phyloP scores from a whole-genome alignment of 92 coral and sea anemone genomes.

The Epizoanthus fatuus region DNA sequence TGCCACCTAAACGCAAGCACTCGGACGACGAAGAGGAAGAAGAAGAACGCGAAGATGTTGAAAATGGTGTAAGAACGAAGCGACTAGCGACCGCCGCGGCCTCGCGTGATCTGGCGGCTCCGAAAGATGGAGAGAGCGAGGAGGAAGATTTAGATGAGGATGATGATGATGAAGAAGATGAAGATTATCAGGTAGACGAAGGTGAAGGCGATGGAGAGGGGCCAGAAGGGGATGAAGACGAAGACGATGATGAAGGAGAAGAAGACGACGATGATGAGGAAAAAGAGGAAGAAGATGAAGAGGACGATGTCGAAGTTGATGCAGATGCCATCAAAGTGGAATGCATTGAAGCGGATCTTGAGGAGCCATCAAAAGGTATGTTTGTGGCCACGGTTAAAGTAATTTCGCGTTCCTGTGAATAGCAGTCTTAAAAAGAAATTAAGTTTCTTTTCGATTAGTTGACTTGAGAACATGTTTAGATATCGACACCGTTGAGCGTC shows the following conservation, averaged over 20 bases:
- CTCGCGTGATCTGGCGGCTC: conserved; percentile 86
- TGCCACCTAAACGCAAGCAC: conserved; percentile 95
- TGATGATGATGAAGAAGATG: conserved; percentile 81
- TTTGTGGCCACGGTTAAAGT: neutral
- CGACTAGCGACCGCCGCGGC: conserved; percentile 90
- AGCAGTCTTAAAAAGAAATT: neutral
- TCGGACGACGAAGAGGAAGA: conserved; percentile 88
- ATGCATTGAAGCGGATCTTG: conserved; percentile 56
- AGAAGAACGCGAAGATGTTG: conserved; percentile 76
- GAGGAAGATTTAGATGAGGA: conserved; percentile 70
- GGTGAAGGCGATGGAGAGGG: conserved; percentile 86
- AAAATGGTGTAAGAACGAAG: conserved; percentile 78
- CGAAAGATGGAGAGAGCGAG: conserved; percentile 73
- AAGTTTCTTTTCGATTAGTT: conserved; percentile 1
- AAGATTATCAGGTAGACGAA: conserved; percentile 80
- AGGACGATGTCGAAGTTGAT: conserved; percentile 83
- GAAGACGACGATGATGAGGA: conserved; percentile 67
- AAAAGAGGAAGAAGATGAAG: conserved; percentile 53
- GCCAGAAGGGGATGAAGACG: conserved; percentile 77
- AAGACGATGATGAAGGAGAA: conserved; percentile 75
- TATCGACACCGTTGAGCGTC: neutral
- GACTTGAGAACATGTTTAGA: neutral
- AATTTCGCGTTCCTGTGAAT: neutral
- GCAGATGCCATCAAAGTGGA: conserved; percentile 77
- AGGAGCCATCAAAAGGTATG: conserved; percentile 64